A percentile compares a stretch with the other conserved stretches of the same genome.
phyloP scores from a whole-genome alignment of 2,113 vertebrate species.

The Ranitomeya imitator region DNA sequence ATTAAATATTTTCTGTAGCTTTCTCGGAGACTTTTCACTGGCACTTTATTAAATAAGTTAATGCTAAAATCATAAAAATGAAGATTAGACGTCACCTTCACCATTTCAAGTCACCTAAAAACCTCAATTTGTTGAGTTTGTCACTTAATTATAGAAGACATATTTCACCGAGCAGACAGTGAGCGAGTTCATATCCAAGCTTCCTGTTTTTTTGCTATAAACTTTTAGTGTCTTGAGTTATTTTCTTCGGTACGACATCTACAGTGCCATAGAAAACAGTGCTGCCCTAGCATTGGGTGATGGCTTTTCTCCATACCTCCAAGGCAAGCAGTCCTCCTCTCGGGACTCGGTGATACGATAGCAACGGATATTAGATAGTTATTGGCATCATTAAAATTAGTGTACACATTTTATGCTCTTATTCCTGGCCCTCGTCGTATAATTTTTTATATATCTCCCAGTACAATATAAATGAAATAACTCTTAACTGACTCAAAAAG shows the following conservation, averaged over 20 bases:
- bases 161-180: constrained; percentile 31
- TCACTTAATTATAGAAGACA: constrained; percentile 38
- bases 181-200: constrained; percentile 13
- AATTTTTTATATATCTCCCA: not conserved
- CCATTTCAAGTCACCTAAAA: constrained; percentile 19
- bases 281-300: not conserved
- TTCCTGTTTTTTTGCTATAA: constrained; percentile 17
- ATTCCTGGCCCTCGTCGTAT: not conserved
- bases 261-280: not conserved
- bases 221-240: constrained; percentile 13
- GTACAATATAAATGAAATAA: not conserved
- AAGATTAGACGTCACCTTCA: not conserved
- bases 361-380: not conserved
- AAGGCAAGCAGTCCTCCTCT: not conserved
- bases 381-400: constrained; percentile 13
- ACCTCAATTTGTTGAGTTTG: constrained; percentile 31
- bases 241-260: not conserved
- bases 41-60: constrained; percentile 11
- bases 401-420: not conserved
- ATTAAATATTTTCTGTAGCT: not conserved
- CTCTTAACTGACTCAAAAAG: constrained; percentile 21
- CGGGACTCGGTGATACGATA: not conserved
- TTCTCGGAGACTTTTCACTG: not conserved
- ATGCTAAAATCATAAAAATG: constrained; percentile 2
- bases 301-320: constrained; percentile 4